Evolutionary conservation across 2,113 vertebrate species (phyloP).

Genomic region (Bubo blakistoni): DNA sequence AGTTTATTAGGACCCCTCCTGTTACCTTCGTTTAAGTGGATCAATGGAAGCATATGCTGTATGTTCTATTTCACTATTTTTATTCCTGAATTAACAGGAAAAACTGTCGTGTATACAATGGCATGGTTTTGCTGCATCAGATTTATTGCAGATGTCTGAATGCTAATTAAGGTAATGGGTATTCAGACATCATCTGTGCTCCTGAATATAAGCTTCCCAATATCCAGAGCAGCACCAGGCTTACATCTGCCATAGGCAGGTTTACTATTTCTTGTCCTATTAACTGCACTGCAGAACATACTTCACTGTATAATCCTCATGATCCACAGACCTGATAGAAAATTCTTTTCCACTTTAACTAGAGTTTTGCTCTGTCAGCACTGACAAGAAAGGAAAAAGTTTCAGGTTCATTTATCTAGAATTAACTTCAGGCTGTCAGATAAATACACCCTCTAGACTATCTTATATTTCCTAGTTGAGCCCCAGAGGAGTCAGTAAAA

Average conservation of each 20-base stretch:
- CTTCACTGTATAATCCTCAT: neutral
- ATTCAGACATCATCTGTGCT: neutral
- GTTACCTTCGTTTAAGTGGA: neutral
- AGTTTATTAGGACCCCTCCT: neutral
- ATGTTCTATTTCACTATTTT: neutral
- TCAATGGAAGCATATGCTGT: neutral
- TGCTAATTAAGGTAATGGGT: neutral
- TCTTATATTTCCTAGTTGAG: neutral
- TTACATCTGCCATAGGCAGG: neutral
- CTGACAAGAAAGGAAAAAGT: neutral
- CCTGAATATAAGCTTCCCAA: neutral
- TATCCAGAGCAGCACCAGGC: neutral
- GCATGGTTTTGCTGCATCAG: neutral
- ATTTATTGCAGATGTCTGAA: neutral
- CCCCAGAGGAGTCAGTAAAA: neutral
- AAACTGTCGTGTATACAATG: neutral
- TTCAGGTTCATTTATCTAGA: neutral
- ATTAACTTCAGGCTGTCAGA: neutral
- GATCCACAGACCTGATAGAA: neutral
- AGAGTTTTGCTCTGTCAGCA: neutral
- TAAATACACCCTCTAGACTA: neutral
- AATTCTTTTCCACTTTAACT: neutral
- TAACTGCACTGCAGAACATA: neutral
- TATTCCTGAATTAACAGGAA: neutral
- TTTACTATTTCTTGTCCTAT: neutral